These are phyloP conservation scores for Galerucella pusilla DNA, from an alignment of 2,888 invertebrate genomes.

Conservation along the genomic window DNA sequence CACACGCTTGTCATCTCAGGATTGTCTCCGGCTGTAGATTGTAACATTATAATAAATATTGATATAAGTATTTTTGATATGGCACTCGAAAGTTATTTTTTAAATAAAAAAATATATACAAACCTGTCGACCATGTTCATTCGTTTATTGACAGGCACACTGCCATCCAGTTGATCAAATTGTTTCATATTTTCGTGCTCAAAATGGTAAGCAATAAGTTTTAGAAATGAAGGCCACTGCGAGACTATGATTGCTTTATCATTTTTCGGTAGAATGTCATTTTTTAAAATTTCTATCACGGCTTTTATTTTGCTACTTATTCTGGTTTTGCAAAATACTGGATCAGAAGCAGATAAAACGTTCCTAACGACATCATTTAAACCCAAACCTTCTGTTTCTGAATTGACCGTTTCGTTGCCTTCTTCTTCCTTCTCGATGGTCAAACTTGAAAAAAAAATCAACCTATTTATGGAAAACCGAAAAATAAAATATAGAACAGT, in stretches of 20 bases:
- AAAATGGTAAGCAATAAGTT: slow-evolving; percentile 77
- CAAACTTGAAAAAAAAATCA: slow-evolving; percentile 12
- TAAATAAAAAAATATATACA: not conserved
- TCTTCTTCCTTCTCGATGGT: not conserved
- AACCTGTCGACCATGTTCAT: slow-evolving; percentile 72
- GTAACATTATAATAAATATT: not conserved
- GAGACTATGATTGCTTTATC: slow-evolving; percentile 90
- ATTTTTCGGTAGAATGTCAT: slow-evolving; percentile 66
- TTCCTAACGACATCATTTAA: slow-evolving; percentile 71
- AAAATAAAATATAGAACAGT: no score
- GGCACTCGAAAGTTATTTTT: slow-evolving; percentile 45
- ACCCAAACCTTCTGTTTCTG: slow-evolving; percentile 63
- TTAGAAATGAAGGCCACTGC: slow-evolving; percentile 89
- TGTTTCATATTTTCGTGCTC: slow-evolving; percentile 63
- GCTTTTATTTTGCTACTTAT: slow-evolving; percentile 72
- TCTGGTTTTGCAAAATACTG: slow-evolving; percentile 72
- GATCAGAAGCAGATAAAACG: slow-evolving; percentile 75
- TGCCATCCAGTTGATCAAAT: slow-evolving; percentile 80
- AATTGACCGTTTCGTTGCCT: not conserved
- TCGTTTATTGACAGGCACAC: slow-evolving; percentile 77
- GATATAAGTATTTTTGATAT: not conserved
- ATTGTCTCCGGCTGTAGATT: no score
- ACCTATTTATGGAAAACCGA: no score
- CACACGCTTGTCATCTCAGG: no score
- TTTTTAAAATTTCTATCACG: slow-evolving; percentile 56